A percentile compares a stretch with the other conserved stretches of the same genome.
Conservation (phyloP, 2,797 vertebrate species). For the Rhodeus uyekii region DNA sequence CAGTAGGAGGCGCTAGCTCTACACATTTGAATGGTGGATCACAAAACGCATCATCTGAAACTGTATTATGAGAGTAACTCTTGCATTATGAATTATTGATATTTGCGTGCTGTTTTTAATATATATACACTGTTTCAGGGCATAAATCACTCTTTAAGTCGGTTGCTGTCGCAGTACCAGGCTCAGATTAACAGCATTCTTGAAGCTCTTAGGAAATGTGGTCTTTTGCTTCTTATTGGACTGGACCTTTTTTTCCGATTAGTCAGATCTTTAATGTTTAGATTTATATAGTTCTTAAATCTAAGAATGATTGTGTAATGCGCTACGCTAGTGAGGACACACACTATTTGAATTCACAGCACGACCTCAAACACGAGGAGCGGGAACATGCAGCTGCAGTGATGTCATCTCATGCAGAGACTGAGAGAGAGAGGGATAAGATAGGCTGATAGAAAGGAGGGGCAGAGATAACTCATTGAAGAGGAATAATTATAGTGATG, state of each 20-base stretch:
- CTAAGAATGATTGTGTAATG: background rate
- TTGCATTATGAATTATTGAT: background rate
- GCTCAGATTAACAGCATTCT: background rate
- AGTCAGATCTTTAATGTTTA: background rate
- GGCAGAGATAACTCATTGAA: background rate
- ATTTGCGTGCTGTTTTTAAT: background rate
- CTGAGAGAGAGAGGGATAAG: slow-evolving; percentile 36
- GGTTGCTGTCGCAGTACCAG: background rate
- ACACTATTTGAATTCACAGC: slow-evolving; percentile 43
- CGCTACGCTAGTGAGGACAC: background rate
- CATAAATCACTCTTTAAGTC: background rate
- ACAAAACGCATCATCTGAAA: background rate
- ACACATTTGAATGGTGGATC: background rate
- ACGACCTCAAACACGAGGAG: slow-evolving; percentile 14
- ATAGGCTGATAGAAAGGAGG: background rate
- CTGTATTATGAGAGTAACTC: slow-evolving; percentile 11
- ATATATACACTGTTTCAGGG: background rate
- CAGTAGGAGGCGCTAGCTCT: slow-evolving; percentile 41
- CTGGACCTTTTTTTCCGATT: background rate
- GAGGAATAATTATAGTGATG: background rate
- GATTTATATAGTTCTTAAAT: background rate
- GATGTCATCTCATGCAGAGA: slow-evolving; percentile 71
- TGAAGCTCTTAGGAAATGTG: slow-evolving; percentile 1
- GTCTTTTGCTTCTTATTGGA: background rate
- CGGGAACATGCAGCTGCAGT: slow-evolving; percentile 75